Base-by-base conservation (phyloP, 2,113 vertebrate genomes). In the Morone saxatilis region DNA sequence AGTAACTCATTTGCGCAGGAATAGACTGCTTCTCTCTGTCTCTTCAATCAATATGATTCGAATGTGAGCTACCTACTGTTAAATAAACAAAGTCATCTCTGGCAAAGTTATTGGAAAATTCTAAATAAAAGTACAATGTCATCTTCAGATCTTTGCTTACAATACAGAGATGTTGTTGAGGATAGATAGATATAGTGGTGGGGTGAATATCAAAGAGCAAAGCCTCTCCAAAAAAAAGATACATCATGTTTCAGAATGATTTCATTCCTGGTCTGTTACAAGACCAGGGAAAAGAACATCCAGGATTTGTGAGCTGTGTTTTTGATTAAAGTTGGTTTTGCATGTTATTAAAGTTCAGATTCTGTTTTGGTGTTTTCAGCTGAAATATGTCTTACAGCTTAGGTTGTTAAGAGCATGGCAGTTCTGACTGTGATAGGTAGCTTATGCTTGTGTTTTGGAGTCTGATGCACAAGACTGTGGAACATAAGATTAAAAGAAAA, bases 151-250 rank as follows among this genome's bases (percentile, higher is more conserved):
- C 45, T 75, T 61, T 38, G 13, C 72, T 76, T 36, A 16, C 25
- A 65, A 69, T 53, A 31, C 7, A 45, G 53, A 60, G 25, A 47
- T 59, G 43, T 47, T 59, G 25, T 45, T 0, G 4, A 78, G 65
- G 71, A 43, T 6, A 63, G 59, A 84, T 62, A 10, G 11, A 40
- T 51, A 51, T 14, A 14, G 17, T 20, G 13, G 0, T 31, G 14
- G 56, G 22, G 12, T 54, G 38, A 76, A 47, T 66, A 60, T 87
- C 38, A 71, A 41, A 75, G 38, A 43, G 17, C 48, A 78, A 75
- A 63, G 31, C 70, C 16, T 74, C 20, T 61, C 19, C 1, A 0
- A 75, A 40, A 50, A 62, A 43, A 59, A 38, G 1, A 20, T 20
- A 45, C 4, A 31, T 17, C 25, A 59, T n/a, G 7, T 12, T 61